Conservation (phyloP, 2,113 vertebrate genomes). For the Paracanthobrama guichenoti region DNA sequence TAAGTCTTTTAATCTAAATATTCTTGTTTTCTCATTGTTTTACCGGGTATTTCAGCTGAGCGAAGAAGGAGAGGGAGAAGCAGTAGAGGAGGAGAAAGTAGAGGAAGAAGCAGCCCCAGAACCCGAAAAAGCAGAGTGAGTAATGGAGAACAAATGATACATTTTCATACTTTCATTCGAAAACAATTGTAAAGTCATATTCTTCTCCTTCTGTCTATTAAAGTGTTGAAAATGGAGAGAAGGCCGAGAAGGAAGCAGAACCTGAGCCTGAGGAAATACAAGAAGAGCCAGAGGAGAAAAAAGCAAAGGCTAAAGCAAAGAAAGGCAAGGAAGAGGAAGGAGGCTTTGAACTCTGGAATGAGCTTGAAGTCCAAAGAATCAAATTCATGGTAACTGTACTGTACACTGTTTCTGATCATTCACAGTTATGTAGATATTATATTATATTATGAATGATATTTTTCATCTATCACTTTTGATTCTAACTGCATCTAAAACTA, state of each 20-base stretch:
- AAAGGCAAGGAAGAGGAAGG: constrained; percentile 73
- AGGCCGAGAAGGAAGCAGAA: constrained; percentile 70
- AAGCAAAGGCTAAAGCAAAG: constrained; percentile 68
- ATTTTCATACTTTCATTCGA: neutral
- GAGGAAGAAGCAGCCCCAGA: constrained; percentile 73
- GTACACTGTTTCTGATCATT: neutral
- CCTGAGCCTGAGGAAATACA: constrained; percentile 54
- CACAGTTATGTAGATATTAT: neutral
- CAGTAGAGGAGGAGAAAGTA: constrained; percentile 48
- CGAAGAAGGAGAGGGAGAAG: constrained; percentile 58
- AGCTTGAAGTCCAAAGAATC: constrained; percentile 86
- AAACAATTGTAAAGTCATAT: neutral
- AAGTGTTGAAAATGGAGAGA: constrained; percentile 88
- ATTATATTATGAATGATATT: neutral
- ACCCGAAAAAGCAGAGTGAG: constrained; percentile 89
- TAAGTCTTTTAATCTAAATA: neutral
- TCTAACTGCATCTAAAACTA: neutral
- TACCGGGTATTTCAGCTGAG: constrained; percentile 57
- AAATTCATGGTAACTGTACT: constrained; percentile 85
- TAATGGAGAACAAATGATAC: constrained; percentile 26
- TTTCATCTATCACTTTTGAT: neutral
- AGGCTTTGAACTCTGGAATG: constrained; percentile 86
- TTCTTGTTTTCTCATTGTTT: neutral
- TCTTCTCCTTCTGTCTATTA: neutral
- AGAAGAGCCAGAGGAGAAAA: constrained; percentile 56